Evolutionary conservation across 2,113 vertebrate genomes (phyloP).

Genomic region (Sigmodon hispidus): DNA sequence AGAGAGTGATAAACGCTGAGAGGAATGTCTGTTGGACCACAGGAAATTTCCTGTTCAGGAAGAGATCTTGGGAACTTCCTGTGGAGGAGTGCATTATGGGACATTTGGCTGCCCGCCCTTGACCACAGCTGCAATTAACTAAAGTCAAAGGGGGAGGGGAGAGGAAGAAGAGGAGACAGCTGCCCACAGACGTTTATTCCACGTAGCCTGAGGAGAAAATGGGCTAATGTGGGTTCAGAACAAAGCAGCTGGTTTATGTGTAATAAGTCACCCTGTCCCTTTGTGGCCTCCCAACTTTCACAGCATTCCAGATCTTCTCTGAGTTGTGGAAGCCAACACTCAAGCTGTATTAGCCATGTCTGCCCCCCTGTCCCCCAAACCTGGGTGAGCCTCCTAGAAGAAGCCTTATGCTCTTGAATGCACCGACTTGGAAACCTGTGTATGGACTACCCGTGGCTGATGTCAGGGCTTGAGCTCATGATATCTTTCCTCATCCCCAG

Average conservation of each 20-base stretch:
- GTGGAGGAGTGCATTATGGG: slow-evolving; percentile 89
- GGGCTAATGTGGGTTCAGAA: slow-evolving; percentile 18
- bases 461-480: background rate
- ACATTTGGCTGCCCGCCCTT: slow-evolving; percentile 86
- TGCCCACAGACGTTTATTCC: slow-evolving; percentile 69
- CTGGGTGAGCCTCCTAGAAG: background rate
- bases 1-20: slow-evolving; percentile 86
- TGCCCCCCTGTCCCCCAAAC: accelerated
- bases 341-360: background rate
- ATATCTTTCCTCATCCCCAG: background rate
- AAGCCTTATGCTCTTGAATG: background rate
- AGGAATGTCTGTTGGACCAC: slow-evolving; percentile 90
- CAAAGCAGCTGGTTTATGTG: background rate
- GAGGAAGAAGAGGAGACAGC: slow-evolving; percentile 67
- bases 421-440: background rate
- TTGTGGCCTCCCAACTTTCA: background rate
- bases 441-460: background rate
- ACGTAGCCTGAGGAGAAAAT: slow-evolving; percentile 39
- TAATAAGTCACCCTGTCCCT: background rate
- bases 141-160: slow-evolving; percentile 52
- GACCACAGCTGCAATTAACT: slow-evolving; percentile 87
- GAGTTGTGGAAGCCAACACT: background rate
- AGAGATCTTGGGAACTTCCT: slow-evolving; percentile 94
- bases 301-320: background rate
- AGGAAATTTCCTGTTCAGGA: slow-evolving; percentile 96